Percentiles rank a stretch among this genome's conserved stretches.
These are phyloP conservation scores for Dasyornis broadbenti DNA, from an alignment of 2,113 vertebrate species.

Conservation along the genomic window DNA sequence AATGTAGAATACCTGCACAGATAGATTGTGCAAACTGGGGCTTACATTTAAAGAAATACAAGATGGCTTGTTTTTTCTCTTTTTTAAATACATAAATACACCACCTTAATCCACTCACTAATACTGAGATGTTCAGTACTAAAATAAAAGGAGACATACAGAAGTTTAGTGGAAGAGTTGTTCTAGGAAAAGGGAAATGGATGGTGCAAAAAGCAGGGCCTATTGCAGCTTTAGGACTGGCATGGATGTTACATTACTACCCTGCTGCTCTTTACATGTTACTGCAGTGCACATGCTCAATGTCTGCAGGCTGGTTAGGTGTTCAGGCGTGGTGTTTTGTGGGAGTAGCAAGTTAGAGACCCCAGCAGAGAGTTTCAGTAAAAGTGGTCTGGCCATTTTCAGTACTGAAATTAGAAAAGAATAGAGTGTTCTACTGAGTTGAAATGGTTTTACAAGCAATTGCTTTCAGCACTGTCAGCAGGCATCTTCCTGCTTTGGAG, in stretches of 20 bases:
- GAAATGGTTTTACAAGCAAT: background rate
- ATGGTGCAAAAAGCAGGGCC: background rate
- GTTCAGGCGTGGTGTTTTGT: background rate
- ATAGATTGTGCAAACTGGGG: background rate
- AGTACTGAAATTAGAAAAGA: background rate
- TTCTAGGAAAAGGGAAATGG: background rate
- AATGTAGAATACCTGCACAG: background rate
- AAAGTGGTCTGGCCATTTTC: background rate
- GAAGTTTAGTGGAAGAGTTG: background rate
- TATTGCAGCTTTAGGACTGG: background rate
- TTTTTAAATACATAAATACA: background rate
- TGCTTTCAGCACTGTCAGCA: background rate
- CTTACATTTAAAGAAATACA: background rate
- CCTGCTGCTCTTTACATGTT: background rate
- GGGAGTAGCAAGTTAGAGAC: background rate
- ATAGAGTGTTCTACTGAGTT: background rate
- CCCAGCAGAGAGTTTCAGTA: background rate
- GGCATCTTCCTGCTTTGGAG: background rate
- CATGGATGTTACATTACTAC: background rate
- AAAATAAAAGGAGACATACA: background rate
- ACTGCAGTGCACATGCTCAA: background rate
- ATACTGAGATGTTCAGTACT: background rate
- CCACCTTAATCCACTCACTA: background rate
- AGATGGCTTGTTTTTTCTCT: background rate
- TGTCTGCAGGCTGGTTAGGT: background rate